phyloP scores from a whole-genome alignment of 2,797 vertebrate species.

The Alfaro cultratus region DNA sequence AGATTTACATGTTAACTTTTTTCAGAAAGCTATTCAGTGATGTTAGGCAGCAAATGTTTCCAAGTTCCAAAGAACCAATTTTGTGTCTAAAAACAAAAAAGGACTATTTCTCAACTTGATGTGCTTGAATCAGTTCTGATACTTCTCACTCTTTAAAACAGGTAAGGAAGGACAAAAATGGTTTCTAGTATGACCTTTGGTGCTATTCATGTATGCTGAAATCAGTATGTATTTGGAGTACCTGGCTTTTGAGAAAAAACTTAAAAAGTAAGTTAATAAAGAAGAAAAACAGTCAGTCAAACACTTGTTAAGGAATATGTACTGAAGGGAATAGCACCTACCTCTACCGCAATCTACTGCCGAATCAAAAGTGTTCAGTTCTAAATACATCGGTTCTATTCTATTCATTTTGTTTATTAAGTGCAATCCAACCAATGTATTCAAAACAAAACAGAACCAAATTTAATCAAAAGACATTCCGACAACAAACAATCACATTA shows the following conservation, averaged over 20 bases:
- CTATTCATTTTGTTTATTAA: not conserved
- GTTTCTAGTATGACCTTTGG: not conserved
- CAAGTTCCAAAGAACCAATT: not conserved
- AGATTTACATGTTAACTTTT: not conserved
- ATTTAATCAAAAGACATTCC: constrained; percentile 6
- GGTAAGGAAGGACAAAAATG: not conserved
- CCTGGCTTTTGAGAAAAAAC: not conserved
- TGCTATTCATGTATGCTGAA: not conserved
- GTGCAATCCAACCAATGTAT: not conserved
- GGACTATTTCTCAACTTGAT: not conserved
- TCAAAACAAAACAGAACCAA: not conserved
- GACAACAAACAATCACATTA: not conserved
- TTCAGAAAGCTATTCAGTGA: not conserved
- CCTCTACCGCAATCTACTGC: not conserved
- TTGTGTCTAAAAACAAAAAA: not conserved
- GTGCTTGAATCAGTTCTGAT: not conserved
- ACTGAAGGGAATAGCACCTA: not conserved
- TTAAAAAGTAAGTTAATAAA: not conserved
- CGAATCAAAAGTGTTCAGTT: constrained; percentile 5
- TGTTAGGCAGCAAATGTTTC: not conserved
- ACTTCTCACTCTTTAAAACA: constrained; percentile 5
- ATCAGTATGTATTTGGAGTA: not conserved
- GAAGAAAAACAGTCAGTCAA: not conserved
- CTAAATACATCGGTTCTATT: constrained; percentile 6
- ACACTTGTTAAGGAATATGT: not conserved